These are phyloP conservation scores for Bergia puertoricense DNA, from an alignment of 92 coral and sea anemone genomes.

Conservation along the genomic window DNA sequence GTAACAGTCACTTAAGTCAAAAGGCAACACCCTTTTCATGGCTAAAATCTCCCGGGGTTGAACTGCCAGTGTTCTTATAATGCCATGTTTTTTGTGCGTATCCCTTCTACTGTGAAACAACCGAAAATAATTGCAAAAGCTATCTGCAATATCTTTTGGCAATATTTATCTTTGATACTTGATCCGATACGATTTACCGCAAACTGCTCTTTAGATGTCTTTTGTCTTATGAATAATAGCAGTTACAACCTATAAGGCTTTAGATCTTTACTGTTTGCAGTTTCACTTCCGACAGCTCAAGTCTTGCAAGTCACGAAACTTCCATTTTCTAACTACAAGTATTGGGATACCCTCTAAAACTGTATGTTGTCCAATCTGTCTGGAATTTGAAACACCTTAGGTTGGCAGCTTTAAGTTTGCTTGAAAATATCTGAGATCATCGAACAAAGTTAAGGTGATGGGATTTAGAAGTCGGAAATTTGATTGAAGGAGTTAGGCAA, in stretches of 20 bases:
- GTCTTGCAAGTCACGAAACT: conserved; percentile 6
- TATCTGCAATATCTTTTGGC: not conserved
- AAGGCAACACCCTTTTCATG: conserved; percentile 1
- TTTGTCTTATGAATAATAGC: conserved; percentile 25
- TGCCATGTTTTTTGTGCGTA: not conserved
- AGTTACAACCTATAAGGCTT: not conserved
- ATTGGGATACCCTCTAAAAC: not conserved
- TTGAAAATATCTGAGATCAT: no score
- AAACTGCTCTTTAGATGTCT: not conserved
- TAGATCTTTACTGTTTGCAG: not conserved
- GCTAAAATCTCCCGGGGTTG: not conserved
- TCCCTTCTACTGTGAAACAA: not conserved
- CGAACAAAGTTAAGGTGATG: not conserved
- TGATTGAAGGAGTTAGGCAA: no score
- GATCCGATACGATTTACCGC: not conserved
- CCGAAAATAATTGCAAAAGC: not conserved
- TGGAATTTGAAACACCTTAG: not conserved
- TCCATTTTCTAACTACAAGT: not conserved
- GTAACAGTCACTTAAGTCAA: not conserved
- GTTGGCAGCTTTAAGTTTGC: not conserved
- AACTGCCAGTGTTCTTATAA: not conserved
- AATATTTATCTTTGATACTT: not conserved
- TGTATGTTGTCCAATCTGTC: not conserved
- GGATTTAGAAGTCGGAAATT: no score
- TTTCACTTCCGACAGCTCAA: conserved; percentile 22